Conservation (phyloP, 2,113 vertebrate genomes). For the Tychaedon coryphoeus region DNA sequence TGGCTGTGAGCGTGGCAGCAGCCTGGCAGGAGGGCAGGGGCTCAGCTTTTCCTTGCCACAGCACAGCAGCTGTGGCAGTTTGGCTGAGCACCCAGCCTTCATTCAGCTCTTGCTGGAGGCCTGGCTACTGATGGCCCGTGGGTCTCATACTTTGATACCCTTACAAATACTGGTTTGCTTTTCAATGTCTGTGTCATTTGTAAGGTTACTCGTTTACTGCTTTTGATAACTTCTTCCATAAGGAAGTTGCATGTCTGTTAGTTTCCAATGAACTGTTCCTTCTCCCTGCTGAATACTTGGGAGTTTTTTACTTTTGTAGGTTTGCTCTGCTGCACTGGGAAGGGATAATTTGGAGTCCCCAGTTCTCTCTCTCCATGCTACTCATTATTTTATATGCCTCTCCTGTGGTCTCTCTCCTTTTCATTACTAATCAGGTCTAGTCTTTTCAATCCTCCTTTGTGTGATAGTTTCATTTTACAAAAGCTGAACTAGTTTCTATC, state of each 20-base stretch:
- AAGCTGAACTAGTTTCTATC: conserved; percentile 27
- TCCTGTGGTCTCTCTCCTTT: conserved; percentile 9
- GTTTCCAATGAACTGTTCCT: background rate
- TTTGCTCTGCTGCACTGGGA: background rate
- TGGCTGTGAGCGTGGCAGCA: rapidly evolving
- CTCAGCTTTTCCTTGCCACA: background rate
- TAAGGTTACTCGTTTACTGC: background rate
- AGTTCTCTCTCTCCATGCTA: background rate
- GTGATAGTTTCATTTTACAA: background rate
- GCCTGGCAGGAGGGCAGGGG: background rate
- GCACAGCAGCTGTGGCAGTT: background rate
- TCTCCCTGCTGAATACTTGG: background rate
- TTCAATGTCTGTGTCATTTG: background rate
- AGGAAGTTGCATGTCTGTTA: background rate
- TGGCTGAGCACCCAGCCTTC: background rate
- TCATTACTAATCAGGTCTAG: conserved; percentile 25
- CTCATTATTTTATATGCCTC: conserved; percentile 13
- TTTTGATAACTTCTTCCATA: background rate
- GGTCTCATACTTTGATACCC: rapidly evolving
- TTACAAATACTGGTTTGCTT: background rate
- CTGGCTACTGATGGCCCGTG: rapidly evolving
- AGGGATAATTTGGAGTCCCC: background rate
- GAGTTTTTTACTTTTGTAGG: background rate
- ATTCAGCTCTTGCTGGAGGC: background rate
- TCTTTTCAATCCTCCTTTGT: conserved; percentile 30